A percentile compares a stretch with the other conserved stretches of the same genome.
These are phyloP conservation scores for Oscheius sp. DNA, from an alignment of 1,140 invertebrate species.

Conservation along the genomic window DNA sequence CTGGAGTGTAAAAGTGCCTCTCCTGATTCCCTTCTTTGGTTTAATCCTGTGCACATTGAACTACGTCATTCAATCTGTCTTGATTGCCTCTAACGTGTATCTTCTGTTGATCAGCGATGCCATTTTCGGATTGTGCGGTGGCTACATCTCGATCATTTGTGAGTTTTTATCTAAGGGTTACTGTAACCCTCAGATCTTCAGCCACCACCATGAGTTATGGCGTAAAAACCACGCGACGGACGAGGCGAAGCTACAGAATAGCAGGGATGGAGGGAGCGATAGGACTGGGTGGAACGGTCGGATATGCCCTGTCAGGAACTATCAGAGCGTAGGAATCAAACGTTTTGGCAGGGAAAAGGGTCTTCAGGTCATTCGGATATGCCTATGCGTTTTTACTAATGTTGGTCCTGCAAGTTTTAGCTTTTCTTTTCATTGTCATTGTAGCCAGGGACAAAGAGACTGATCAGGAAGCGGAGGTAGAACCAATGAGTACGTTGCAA, in stretches of 20 bases:
- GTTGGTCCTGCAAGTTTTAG: constrained; percentile 21
- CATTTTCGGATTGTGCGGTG: constrained; percentile 50
- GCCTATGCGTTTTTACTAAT: constrained; percentile 30
- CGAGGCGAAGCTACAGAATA: constrained; percentile 33
- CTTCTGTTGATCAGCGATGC: constrained; percentile 50
- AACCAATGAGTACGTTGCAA: not conserved
- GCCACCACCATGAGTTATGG: constrained; percentile 35
- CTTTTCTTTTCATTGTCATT: constrained; percentile 22
- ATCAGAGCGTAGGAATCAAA: constrained; percentile 29
- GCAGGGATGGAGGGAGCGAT: constrained; percentile 37
- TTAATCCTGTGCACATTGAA: constrained; percentile 48
- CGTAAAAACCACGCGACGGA: constrained; percentile 24
- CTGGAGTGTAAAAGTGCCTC: constrained; percentile 42
- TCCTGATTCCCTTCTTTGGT: constrained; percentile 54
- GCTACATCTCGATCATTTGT: constrained; percentile 53
- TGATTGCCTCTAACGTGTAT: constrained; percentile 44
- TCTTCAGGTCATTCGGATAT: constrained; percentile 37
- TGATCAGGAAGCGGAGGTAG: not conserved
- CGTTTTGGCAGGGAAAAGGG: not conserved
- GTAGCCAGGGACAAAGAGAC: not conserved
- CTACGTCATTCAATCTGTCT: constrained; percentile 48
- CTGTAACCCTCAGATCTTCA: constrained; percentile 7
- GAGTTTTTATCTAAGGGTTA: not conserved
- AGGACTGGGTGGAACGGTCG: constrained; percentile 40
- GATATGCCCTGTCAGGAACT: constrained; percentile 36